Evolutionary conservation across 2,113 vertebrate genomes (phyloP).

Genomic region (Oriolus oriolus): DNA sequence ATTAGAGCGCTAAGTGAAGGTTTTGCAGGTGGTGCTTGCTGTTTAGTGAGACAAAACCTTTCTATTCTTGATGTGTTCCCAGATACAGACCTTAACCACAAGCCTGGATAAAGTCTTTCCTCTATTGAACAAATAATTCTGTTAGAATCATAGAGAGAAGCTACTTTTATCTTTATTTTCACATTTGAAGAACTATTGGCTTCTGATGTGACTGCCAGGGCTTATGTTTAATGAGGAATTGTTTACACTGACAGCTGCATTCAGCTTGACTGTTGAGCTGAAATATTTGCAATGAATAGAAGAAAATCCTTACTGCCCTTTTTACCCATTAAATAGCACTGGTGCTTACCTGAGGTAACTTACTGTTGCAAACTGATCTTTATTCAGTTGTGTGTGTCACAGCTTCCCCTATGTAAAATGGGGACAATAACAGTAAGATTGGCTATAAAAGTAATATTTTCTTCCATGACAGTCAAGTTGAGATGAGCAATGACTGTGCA

Average conservation of each 20-base stretch:
- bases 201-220: not conserved
- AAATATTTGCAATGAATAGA: not conserved
- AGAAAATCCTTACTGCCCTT: not conserved
- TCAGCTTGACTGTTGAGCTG: not conserved
- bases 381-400: not conserved
- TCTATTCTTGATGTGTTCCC: not conserved
- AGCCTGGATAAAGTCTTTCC: not conserved
- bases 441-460: not conserved
- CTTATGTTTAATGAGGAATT: not conserved
- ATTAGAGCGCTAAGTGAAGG: not conserved
- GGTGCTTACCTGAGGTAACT: not conserved
- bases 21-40: not conserved
- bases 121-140: not conserved
- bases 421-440: not conserved
- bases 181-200: conserved; percentile 24
- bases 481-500: not conserved
- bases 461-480: not conserved
- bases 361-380: not conserved
- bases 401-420: not conserved
- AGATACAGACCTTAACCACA: not conserved
- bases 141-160: not conserved
- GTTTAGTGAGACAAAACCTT: not conserved
- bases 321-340: not conserved
- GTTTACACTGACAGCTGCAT: not conserved
- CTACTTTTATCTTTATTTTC: conserved; percentile 9